These are phyloP conservation scores for Forbesichthys papilliferus DNA, from an alignment of 2,113 vertebrate species.

Conservation along the genomic window DNA sequence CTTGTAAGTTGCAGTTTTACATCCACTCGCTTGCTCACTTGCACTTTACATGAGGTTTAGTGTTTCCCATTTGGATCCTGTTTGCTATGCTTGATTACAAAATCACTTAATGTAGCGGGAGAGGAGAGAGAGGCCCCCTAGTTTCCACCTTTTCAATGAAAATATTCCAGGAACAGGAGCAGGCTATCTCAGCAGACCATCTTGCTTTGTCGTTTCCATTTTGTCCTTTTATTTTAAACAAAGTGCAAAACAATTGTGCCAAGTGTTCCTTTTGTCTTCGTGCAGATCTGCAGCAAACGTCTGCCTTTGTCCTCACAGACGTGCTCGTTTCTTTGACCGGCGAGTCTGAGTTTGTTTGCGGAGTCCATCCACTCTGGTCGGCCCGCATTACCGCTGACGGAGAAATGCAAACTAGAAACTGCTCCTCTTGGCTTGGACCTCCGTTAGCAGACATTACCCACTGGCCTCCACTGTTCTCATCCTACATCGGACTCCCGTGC, in stretches of 20 bases:
- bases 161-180: conserved; percentile 38
- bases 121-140: conserved; percentile 18
- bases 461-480: conserved; percentile 49
- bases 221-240: conserved; percentile 16
- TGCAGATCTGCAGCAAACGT: not conserved
- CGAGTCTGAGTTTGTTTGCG: conserved; percentile 11
- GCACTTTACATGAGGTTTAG: conserved; percentile 19
- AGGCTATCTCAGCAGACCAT: conserved; percentile 28
- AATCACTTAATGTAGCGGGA: conserved; percentile 41
- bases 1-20: conserved; percentile 20
- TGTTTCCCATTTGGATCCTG: conserved; percentile 45
- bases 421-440: conserved; percentile 53
- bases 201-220: conserved; percentile 13
- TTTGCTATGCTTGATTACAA: conserved; percentile 39
- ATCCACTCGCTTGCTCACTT: conserved; percentile 9
- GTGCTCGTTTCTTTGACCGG: conserved; percentile 5
- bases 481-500: conserved; percentile 36
- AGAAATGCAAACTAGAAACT: conserved; percentile 48
- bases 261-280: conserved; percentile 13
- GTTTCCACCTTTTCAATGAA: conserved; percentile 36
- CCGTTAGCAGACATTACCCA: conserved; percentile 46
- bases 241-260: conserved; percentile 5
- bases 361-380: conserved; percentile 6
- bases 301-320: not conserved
- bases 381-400: conserved; percentile 27